phyloP scores from a whole-genome alignment of 2,888 invertebrate genomes.

The Machimus rusticus region DNA sequence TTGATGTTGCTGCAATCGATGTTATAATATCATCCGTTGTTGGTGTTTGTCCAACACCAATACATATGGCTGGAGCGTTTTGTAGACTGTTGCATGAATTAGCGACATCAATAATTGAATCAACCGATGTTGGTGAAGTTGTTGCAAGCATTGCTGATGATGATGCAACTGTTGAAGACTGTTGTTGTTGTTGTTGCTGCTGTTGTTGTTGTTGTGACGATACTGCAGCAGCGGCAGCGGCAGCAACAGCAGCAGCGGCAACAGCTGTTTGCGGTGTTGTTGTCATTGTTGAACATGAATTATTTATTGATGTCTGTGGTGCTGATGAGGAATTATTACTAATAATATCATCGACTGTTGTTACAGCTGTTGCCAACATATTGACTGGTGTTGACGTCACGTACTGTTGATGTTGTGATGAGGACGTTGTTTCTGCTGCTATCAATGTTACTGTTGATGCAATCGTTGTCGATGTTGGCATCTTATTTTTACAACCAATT shows the following conservation, averaged over 20 bases:
- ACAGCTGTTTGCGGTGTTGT: constrained; percentile 9
- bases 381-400: constrained; percentile 25
- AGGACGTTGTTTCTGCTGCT: background rate
- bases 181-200: background rate
- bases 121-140: constrained; percentile 35
- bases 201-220: background rate
- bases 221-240: background rate
- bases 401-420: background rate
- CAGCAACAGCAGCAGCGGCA: background rate
- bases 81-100: constrained; percentile 41
- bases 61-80: constrained; percentile 45
- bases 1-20: constrained; percentile 36
- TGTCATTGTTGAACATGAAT: constrained; percentile 19
- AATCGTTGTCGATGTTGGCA: constrained; percentile 39
- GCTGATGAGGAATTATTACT: constrained; percentile 40
- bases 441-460: constrained; percentile 14
- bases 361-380: constrained; percentile 39
- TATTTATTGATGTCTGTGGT: constrained; percentile 20
- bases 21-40: constrained; percentile 41
- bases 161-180: constrained; percentile 4
- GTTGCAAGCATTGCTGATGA: constrained; percentile 29
- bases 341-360: constrained; percentile 43
- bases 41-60: constrained; percentile 31
- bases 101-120: constrained; percentile 40
- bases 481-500: constrained; percentile 5